These are phyloP conservation scores for Callinectes sapidus DNA, from an alignment of 2,888 invertebrate genomes.

Conservation along the genomic window DNA sequence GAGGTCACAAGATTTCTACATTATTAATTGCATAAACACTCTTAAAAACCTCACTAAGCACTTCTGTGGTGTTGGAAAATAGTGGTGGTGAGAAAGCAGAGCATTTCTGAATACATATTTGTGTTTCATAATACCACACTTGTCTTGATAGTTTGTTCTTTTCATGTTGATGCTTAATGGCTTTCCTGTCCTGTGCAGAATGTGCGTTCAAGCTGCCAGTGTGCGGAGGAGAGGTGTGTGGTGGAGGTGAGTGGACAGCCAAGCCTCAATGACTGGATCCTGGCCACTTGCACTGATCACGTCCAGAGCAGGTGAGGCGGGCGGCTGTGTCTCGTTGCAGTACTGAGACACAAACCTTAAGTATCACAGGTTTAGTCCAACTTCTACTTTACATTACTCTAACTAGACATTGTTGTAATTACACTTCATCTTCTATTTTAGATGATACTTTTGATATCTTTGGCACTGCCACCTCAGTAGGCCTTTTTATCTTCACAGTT, in stretches of 20 bases:
- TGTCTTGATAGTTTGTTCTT: background rate
- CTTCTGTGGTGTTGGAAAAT: too few relatives aligned
- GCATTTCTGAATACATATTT: too few relatives aligned
- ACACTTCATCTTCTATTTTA: too few relatives aligned
- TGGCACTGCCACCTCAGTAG: too few relatives aligned
- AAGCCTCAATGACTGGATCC: slow-evolving; percentile 74
- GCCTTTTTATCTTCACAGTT: background rate
- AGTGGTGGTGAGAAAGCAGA: too few relatives aligned
- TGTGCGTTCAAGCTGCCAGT: slow-evolving; percentile 34
- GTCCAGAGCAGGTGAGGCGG: slow-evolving; percentile 73
- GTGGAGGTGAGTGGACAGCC: slow-evolving; percentile 50
- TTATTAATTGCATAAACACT: too few relatives aligned
- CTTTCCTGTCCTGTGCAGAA: background rate
- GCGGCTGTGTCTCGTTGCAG: background rate
- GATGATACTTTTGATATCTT: too few relatives aligned
- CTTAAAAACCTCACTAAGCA: too few relatives aligned
- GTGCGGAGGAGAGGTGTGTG: slow-evolving; percentile 40
- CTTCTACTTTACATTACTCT: background rate
- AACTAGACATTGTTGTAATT: background rate
- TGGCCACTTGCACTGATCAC: slow-evolving; percentile 74
- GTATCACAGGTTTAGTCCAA: too few relatives aligned
- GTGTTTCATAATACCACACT: background rate
- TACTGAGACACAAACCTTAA: too few relatives aligned
- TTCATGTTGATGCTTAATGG: background rate
- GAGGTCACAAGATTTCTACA: too few relatives aligned